Evolutionary conservation across 1,140 invertebrate genomes (phyloP).

Genomic region (Aculops lycopersici): DNA sequence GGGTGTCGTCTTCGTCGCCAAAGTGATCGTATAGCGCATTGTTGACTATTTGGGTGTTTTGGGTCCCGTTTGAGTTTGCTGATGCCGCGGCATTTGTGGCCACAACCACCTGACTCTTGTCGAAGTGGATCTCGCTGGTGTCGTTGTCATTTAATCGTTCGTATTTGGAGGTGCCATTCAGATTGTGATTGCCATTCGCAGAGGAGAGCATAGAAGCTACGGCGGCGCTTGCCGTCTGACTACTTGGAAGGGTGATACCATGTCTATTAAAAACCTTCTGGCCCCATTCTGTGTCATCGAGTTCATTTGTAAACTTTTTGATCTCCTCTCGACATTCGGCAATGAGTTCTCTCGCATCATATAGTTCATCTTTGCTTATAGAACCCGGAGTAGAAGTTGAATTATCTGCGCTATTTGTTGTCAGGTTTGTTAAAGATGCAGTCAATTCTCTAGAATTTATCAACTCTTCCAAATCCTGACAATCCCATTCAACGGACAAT

Average conservation of each 20-base stretch:
- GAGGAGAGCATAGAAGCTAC: too few species aligned
- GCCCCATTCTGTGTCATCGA: neutral
- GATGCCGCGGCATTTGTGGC: neutral
- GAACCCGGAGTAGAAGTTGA: too few species aligned
- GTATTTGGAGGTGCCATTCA: neutral
- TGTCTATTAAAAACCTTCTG: neutral
- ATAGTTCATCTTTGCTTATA: neutral
- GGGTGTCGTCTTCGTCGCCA: neutral
- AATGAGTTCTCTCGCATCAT: neutral
- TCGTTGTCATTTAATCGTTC: neutral
- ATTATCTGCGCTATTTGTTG: too few species aligned
- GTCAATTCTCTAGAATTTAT: neutral
- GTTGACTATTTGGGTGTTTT: too few species aligned
- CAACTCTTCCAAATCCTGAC: neutral
- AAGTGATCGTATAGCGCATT: too few species aligned
- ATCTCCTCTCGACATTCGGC: neutral
- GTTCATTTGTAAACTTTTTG: neutral
- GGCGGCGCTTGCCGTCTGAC: neutral
- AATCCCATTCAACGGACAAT: neutral
- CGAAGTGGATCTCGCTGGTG: neutral
- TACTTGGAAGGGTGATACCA: neutral
- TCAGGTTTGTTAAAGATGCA: neutral
- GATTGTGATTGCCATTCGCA: too few species aligned
- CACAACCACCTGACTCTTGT: neutral
- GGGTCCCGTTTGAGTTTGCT: too few species aligned